phyloP scores from a whole-genome alignment of 2,888 invertebrate species.

The Selenia dentaria region DNA sequence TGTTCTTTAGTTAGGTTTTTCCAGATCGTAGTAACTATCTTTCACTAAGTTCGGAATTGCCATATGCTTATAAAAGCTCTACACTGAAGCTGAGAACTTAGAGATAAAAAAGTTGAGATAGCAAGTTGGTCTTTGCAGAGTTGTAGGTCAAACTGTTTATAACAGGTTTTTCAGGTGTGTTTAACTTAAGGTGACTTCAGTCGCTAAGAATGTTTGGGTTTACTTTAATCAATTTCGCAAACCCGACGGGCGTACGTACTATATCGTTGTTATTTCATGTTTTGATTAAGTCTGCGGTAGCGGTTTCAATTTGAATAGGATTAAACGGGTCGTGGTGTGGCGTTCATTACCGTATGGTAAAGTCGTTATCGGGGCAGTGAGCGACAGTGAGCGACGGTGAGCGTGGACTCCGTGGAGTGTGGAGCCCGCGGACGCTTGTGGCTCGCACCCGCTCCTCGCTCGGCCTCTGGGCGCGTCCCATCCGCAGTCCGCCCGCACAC shows the following conservation, averaged over 20 bases:
- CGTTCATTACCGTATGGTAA: conserved; percentile 5
- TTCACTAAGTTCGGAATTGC: too few relatives aligned
- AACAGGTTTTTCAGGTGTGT: too few relatives aligned
- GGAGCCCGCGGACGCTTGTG: neutral
- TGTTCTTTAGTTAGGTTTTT: too few relatives aligned
- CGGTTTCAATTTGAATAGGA: neutral
- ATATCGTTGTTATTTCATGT: neutral
- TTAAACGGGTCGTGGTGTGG: neutral
- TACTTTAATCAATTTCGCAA: neutral
- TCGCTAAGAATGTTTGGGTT: neutral
- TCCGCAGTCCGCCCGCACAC: neutral
- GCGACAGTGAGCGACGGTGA: neutral
- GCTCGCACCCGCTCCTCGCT: neutral
- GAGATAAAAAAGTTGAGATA: too few relatives aligned
- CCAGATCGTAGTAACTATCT: too few relatives aligned
- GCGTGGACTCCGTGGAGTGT: neutral
- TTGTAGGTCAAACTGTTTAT: too few relatives aligned
- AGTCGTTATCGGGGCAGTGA: conserved; percentile 4
- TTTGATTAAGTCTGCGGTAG: neutral
- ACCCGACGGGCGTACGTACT: neutral
- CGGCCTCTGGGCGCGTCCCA: neutral
- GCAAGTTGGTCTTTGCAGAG: too few relatives aligned
- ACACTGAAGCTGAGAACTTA: too few relatives aligned
- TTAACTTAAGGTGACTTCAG: too few relatives aligned
- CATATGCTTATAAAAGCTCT: too few relatives aligned